Base-by-base conservation (phyloP, 2,797 vertebrate species). In the Poecile montanus region DNA sequence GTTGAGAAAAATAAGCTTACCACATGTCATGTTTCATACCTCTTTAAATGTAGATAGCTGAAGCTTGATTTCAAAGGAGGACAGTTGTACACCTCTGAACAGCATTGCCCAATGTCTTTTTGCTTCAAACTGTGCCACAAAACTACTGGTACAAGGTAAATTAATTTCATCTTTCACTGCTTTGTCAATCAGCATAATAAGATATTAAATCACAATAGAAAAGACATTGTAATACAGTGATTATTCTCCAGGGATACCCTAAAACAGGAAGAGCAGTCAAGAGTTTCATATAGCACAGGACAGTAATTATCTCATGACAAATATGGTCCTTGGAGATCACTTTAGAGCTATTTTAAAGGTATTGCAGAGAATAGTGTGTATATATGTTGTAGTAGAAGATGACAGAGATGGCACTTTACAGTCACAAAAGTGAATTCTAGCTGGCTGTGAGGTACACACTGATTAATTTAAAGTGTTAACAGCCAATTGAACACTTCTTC, bases 401-500 rank as follows among this genome's bases (percentile, higher is more conserved):
- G 79, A 82, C 16, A 60, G 84, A 83, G 60, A 63, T 65, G 68
- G 27, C 61, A 48, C 42, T 88, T 88, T 30, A 75, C 61, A 74
- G 42, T 68, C 70, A 79, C 32, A 91, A 70, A 89, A 50, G 88
- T 48, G 44, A 74, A 53, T 65, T 96, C 73, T 44, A 78, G 42
- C 62, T 63, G 80, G 57, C 82, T 74, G 20, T 85, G 61, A 94
- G 72, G 77, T 78, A 88, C 44, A 84, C 21, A 57, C 4, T 51
- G 67, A 95, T 93, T 93, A 91, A 94, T 81, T 92, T 88, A 76
- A 94, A 94, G 36, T 71, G 71, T 65, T 86, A 89, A 75, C 73
- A 84, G 62, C 40, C 73, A 70, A 70, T 21, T 84, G 44, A 88
- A 70, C 74, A 58, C 16, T 47, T 87, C 76, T 86, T 71, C 50